Base-by-base conservation (phyloP, 2,888 invertebrate genomes). In the Subacronicta megacephala region DNA sequence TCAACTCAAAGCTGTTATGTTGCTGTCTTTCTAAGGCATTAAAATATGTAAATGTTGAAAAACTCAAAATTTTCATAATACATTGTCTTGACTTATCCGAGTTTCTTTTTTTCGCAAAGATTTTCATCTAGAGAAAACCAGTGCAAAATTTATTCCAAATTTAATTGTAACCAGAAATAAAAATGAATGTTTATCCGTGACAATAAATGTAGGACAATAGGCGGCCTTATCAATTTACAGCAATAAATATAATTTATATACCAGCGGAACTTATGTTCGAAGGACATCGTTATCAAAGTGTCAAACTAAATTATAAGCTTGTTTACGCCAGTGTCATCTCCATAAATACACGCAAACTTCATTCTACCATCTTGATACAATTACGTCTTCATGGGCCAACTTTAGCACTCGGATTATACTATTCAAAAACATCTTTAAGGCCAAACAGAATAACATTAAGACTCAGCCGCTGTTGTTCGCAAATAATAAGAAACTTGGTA, bases 401-500 rank as follows among this genome's bases (percentile, higher is more conserved):
- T 77, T 76, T 75, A 73, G 71, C 66, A 67, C 46, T 58, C 50
- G 65, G 75, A 80, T 83, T 79, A 80, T 77, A 74, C 70, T 72
- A 78, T 81, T 81, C 75, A 81, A 81, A 83, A 82, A 75, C 75
- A 75, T 75, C 60, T 75, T 75, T 75, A 71, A 71, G 68, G 71
- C 68, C 75, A 75, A 75, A 75, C 74, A 76, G 82, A 87, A 84
- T 83, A 86, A 84, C 82, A 81, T 84, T 83, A 82, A 81, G 79
- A 75, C 73, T 72, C 79, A 76, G 77, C 84, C 85, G 80, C 82
- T 75, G 88, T 85, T 91, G 89, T 90, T 91, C 82, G 82, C 84
- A 90, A 90, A 90, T 89, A 90, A 91, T 89, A 91, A 90, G 88
- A 89, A 87, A 85, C 82, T 88, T 83, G 83, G 85, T 72, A 89